Evolutionary conservation across 1,140 invertebrate species (phyloP), one percentile per base, ranked within the genome.

Genomic region (Bombus waltoni): DNA sequence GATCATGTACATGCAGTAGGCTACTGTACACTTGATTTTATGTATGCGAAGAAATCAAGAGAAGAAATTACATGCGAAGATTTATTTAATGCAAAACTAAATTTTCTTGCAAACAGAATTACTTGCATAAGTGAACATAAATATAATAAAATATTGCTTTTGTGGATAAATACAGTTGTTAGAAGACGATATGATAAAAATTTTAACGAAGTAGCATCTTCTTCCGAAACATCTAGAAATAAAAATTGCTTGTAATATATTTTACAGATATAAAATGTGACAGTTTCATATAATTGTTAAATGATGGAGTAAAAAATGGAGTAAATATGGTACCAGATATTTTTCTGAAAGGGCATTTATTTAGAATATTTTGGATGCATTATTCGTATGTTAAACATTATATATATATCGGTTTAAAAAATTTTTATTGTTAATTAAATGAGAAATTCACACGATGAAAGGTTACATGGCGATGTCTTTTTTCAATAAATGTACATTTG

Each of bases 321-420:
- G n/a, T n/a, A n/a, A 40, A 28, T 35, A 13, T 68, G 9, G 71
- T 59, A 59, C 9, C 59, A 28, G 9, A 11, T 18, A 18, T 84
- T 57, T 70, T 59, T 15, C 32, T 70, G 25, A 15, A 83, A 83
- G 87, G 73, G 35, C 32, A 38, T 80, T 88, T 89, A 90, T 85
- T 90, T 73, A 77, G 10, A 85, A 28, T 57, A 73, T 57, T 9
- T 42, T 57, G 22, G 65, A 71, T 82, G 38, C 4, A 68, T 73
- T 40, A 57, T n/a, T 84, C 15, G 47, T 81, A 22, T 76, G 28
- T 66, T 65, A 72, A 71, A 32, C 5, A 66, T 59, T 1, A 75
- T 42, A 32, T 32, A 32, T 32, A 40, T 38, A n/a, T 15, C 0
- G 71, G 32, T 66, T 78, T 70, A n/a, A 57, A 57, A 72, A 9